Percentiles rank a stretch among this genome's conserved stretches.
phyloP scores from a whole-genome alignment of 2,888 invertebrate genomes.

The Criorhina ranunculi region DNA sequence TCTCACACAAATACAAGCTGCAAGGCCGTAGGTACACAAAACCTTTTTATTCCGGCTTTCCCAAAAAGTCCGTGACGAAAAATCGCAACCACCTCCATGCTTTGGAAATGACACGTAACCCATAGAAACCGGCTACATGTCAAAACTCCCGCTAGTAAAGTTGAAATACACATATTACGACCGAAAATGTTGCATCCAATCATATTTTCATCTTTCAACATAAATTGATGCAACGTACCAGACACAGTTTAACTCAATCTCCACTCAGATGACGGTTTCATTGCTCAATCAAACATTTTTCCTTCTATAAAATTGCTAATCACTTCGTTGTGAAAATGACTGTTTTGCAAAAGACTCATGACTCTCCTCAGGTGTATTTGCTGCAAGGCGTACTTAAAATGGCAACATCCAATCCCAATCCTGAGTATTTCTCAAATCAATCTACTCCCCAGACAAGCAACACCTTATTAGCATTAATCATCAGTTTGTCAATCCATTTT shows the following conservation, averaged over 20 bases:
- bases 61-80: too few relatives aligned
- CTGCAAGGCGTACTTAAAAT: too few relatives aligned
- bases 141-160: neutral
- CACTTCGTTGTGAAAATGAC: neutral
- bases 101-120: neutral
- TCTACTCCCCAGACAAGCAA: neutral
- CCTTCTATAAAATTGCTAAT: neutral
- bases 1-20: too few relatives aligned
- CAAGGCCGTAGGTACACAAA: too few relatives aligned
- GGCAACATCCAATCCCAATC: neutral
- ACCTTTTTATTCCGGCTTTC: too few relatives aligned
- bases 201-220: constrained; percentile 26
- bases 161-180: constrained; percentile 31
- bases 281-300: constrained; percentile 2
- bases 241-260: neutral
- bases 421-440: neutral
- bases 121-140: neutral
- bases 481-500: constrained; percentile 12
- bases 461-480: constrained; percentile 15
- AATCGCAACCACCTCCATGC: too few relatives aligned
- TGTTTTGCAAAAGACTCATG: constrained; percentile 14
- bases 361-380: neutral
- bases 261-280: neutral
- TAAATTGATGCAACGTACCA: constrained; percentile 19
- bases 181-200: constrained; percentile 20